Conservation (phyloP, 2,797 vertebrate genomes). For the Acropternis orthonyx region DNA sequence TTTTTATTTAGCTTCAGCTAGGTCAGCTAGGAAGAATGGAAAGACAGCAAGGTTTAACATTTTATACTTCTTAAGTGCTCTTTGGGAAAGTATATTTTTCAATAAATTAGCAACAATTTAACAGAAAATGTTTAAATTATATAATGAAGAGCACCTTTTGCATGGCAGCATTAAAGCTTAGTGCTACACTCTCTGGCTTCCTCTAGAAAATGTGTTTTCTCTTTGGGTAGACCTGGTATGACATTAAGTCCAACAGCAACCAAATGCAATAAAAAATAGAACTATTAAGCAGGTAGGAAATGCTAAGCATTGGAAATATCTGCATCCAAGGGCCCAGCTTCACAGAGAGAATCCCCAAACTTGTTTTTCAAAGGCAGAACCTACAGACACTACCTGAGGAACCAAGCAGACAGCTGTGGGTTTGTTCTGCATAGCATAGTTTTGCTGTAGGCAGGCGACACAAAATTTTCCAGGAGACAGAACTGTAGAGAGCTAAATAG, state of each 20-base stretch:
- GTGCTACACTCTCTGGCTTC: background rate
- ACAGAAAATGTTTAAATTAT: background rate
- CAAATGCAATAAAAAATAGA: background rate
- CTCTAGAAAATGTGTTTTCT: background rate
- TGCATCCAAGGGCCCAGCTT: background rate
- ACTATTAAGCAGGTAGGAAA: background rate
- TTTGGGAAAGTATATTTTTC: background rate
- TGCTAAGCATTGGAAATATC: background rate
- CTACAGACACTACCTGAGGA: background rate
- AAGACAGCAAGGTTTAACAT: conserved; percentile 13
- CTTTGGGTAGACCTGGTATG: rapidly evolving
- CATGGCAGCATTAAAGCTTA: background rate
- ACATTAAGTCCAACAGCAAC: background rate
- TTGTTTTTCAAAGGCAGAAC: background rate
- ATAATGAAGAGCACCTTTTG: background rate
- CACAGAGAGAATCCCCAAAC: background rate
- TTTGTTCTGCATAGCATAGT: background rate
- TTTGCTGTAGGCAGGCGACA: background rate
- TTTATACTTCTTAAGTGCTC: conserved; percentile 34
- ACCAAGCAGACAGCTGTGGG: background rate
- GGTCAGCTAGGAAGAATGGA: background rate
- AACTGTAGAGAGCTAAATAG: background rate
- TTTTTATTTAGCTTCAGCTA: conserved; percentile 36
- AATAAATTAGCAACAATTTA: background rate
- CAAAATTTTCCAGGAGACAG: background rate